A percentile compares a stretch with the other conserved stretches of the same genome.
These are phyloP conservation scores for Ptychadena robeensis DNA, from an alignment of 2,797 vertebrate species.

Conservation along the genomic window DNA sequence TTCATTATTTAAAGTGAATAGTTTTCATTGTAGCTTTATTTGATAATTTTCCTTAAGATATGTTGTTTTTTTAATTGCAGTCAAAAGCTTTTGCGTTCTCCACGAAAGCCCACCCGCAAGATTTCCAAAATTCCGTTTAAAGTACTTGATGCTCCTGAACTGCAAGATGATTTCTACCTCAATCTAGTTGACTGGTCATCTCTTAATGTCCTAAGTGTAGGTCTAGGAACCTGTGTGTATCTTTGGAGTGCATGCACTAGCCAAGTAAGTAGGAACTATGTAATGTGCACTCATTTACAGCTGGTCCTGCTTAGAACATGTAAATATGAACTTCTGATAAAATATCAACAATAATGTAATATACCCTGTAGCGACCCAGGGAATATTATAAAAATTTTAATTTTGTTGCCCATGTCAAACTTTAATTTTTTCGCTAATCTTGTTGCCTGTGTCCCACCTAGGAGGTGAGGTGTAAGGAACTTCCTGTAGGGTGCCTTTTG, in stretches of 20 bases:
- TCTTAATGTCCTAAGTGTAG: conserved; percentile 95
- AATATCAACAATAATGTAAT: no score
- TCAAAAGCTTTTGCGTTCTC: conserved; percentile 93
- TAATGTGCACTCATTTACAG: background rate
- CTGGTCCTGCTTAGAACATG: no score
- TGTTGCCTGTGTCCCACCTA: no score
- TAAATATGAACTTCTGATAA: no score
- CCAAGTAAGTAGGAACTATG: conserved; percentile 78
- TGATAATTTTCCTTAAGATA: no score
- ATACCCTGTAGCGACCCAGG: no score
- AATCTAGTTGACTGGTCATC: conserved; percentile 99
- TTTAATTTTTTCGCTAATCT: no score
- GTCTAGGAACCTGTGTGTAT: conserved; percentile 96
- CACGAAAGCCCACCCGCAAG: conserved; percentile 95
- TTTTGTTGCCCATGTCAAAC: no score
- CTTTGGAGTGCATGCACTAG: conserved; percentile 98
- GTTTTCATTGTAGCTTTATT: background rate
- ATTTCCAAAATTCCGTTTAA: conserved; percentile 99
- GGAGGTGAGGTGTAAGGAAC: no score
- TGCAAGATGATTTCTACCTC: conserved; percentile 98
- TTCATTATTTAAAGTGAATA: no score
- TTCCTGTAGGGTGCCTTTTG: no score
- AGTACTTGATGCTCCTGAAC: conserved; percentile 94
- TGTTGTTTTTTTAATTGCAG: conserved; percentile 68
- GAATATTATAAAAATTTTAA: no score